Conservation (phyloP, 2,113 vertebrate species). For the Orthochromis malagaraziensis region DNA sequence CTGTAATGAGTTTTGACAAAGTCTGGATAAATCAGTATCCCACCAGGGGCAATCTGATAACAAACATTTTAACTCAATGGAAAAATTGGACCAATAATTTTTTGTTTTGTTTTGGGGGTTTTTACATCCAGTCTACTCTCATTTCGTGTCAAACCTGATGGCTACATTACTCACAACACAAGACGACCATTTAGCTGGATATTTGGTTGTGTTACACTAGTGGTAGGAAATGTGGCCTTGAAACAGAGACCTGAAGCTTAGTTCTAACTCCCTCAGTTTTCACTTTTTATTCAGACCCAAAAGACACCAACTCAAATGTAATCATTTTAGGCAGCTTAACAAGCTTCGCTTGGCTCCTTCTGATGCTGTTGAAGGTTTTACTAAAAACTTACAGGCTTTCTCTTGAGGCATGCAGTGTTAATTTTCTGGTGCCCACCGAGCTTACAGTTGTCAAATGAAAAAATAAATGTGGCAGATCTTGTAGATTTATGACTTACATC, state of each 20-base stretch:
- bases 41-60: neutral
- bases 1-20: neutral
- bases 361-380: neutral
- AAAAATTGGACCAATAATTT: neutral
- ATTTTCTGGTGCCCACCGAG: neutral
- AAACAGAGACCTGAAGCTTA: neutral
- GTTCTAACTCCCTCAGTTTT: neutral
- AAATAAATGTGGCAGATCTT: neutral
- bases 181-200: neutral
- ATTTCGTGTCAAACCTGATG: neutral
- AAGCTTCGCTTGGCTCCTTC: neutral
- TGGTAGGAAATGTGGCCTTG: neutral
- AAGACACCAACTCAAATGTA: neutral
- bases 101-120: fast-evolving
- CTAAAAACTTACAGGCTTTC: neutral
- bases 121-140: neutral
- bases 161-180: neutral
- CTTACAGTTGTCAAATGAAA: neutral
- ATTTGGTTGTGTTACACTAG: neutral
- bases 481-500: neutral
- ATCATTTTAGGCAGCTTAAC: neutral
- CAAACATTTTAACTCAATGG: neutral
- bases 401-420: neutral
- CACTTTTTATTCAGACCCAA: neutral
- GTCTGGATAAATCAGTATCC: neutral